phyloP scores from a whole-genome alignment of 2,797 vertebrate species.

The Lacerta agilis region DNA sequence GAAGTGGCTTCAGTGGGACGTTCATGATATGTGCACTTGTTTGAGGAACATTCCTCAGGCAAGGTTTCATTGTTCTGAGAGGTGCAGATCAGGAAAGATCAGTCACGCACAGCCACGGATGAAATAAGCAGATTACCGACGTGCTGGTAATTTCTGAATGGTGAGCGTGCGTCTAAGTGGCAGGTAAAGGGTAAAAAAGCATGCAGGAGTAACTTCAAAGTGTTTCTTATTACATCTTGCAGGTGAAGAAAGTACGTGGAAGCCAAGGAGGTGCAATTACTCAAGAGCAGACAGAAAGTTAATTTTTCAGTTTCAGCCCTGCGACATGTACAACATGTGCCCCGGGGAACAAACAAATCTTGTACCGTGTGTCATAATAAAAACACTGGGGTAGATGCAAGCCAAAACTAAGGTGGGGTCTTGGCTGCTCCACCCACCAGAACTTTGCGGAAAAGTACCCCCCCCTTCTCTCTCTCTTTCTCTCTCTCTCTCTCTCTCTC shows the following conservation, averaged over 20 bases:
- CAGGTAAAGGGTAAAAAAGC: not conserved
- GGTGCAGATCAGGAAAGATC: not conserved
- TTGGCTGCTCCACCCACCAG: not conserved
- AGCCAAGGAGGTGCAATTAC: constrained; percentile 6
- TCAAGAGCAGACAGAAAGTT: constrained; percentile 9
- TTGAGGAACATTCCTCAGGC: not conserved
- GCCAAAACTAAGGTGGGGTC: constrained; percentile 34
- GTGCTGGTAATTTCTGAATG: not conserved
- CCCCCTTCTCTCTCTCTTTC: not conserved
- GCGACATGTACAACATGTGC: constrained; percentile 21
- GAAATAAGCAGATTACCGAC: not conserved
- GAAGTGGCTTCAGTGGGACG: not conserved
- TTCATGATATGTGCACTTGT: not conserved
- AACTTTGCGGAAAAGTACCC: not conserved
- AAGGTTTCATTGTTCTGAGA: not conserved
- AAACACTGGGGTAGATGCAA: constrained; percentile 28
- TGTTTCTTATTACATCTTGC: constrained; percentile 13
- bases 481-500: not conserved
- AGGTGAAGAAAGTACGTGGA: not conserved
- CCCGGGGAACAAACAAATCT: constrained; percentile 18
- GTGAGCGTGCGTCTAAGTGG: not conserved
- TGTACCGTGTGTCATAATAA: constrained; percentile 1
- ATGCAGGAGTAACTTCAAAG: not conserved
- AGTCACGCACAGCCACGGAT: not conserved
- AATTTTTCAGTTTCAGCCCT: constrained; percentile 35